Evolutionary conservation across 2,888 invertebrate species (phyloP), one percentile per base, ranked within the genome.

Genomic region (Watsonalla binaria): DNA sequence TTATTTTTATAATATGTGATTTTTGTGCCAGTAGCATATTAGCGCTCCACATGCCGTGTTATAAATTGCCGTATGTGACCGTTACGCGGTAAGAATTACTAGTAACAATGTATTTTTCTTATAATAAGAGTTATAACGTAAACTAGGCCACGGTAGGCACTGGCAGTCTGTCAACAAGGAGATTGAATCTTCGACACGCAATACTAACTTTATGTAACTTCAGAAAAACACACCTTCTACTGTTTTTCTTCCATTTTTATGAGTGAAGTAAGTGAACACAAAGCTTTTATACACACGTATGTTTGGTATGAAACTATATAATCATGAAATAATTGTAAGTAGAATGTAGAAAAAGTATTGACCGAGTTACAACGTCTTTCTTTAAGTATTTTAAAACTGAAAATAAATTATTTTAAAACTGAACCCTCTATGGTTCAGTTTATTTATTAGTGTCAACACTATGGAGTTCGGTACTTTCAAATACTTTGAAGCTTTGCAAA

Each of bases 101-200:
- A 37, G 37, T 37, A 14, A 49, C 49, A 37, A 37, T 37, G 42
- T 33, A 45, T 35, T 54, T 59, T 54, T 51, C 42, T 55, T 54
- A 54, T 57, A 54, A 34, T 35, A 47, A 7, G 50, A 51, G 52
- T 55, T 54, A 54, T 56, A 55, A 54, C 37, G 49, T 49, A 15
- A 62, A 58, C 53, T 58, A 48, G 55, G 63, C 57, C 59, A 61
- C 53, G 33, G 34, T 39, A 46, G 52, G 57, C 54, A 57, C 47
- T 46, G 54, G 46, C 48, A 45, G 47, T 69, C 58, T 70, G 70
- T 69, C 70, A 60, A 65, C 67, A 47, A 35, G 59, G 46, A 52
- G 54, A 74, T 72, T 60, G 65, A 66, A 72, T 72, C 70, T 65
- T 62, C 56, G 59, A 67, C 79, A 80, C 79, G 79, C 79, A 70